These are phyloP conservation scores for Tinea trinotella DNA, from an alignment of 2,888 invertebrate species.

Conservation along the genomic window DNA sequence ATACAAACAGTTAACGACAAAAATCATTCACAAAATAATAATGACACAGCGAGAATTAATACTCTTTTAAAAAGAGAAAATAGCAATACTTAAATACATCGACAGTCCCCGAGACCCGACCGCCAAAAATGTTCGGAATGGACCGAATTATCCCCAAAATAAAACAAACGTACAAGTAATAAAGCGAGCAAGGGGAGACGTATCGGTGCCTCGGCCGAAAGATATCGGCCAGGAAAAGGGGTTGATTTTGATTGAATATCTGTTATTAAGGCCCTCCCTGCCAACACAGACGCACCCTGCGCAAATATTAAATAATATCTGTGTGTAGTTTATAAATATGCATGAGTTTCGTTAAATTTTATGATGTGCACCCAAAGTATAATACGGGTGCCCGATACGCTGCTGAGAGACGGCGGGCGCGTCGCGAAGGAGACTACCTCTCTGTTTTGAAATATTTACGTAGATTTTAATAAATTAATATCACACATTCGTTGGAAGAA, in stretches of 20 bases:
- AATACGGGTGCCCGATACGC: conserved; percentile 12
- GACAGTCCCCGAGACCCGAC: conserved; percentile 3
- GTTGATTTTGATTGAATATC: conserved; percentile 73
- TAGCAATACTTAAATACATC: conserved; percentile 12
- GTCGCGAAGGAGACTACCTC: conserved; percentile 2
- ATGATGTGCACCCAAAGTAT: conserved; percentile 33
- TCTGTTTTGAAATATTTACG: conserved; percentile 20
- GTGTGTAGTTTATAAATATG: conserved; percentile 67
- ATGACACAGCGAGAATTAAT: conserved; percentile 17
- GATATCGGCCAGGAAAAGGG: conserved; percentile 66
- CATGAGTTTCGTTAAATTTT: conserved; percentile 60
- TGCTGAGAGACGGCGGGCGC: background rate
- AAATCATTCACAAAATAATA: conserved; percentile 18
- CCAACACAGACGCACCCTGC: conserved; percentile 41
- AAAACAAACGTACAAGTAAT: conserved; percentile 40
- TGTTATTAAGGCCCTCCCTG: conserved; percentile 65
- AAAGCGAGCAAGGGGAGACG: conserved; percentile 39
- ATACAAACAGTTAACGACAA: conserved; percentile 18
- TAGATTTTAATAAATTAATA: conserved; percentile 24
- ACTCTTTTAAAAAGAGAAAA: conserved; percentile 1
- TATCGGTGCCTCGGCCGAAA: conserved; percentile 44
- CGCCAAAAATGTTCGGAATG: conserved; percentile 13
- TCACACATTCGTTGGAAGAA: conserved; percentile 22
- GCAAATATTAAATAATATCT: conserved; percentile 64
- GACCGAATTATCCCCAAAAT: conserved; percentile 25